A percentile compares a stretch with the other conserved stretches of the same genome.
These are phyloP conservation scores for Globicephala melas DNA, from an alignment of 2,113 vertebrate genomes.

Conservation along the genomic window DNA sequence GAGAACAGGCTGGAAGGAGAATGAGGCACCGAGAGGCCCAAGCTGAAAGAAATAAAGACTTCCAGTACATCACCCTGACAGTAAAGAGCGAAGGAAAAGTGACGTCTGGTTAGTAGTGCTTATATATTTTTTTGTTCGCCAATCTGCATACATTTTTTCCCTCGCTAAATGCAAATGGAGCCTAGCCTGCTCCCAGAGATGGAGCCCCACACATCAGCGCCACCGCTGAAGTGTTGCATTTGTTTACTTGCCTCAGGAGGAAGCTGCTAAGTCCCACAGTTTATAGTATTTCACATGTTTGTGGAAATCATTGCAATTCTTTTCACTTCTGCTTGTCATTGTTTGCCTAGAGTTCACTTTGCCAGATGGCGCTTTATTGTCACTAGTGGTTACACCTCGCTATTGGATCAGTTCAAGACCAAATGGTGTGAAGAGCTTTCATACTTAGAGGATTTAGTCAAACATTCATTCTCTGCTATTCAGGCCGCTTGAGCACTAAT, in stretches of 20 bases:
- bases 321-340: constrained; percentile 97
- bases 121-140: constrained; percentile 82
- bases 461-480: constrained; percentile 87
- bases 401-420: constrained; percentile 94
- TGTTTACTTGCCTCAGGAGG: constrained; percentile 93
- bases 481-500: constrained; percentile 80
- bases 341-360: constrained; percentile 95
- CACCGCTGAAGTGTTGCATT: constrained; percentile 78
- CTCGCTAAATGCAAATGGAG: constrained; percentile 78
- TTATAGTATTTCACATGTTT: constrained; percentile 97
- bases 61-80: constrained; percentile 99
- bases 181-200: constrained; percentile 56
- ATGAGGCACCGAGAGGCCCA: constrained; percentile 96
- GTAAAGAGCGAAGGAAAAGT: constrained; percentile 93
- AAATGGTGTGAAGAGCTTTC: constrained; percentile 96
- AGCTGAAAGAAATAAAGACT: constrained; percentile 99
- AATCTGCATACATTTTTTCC: constrained; percentile 81
- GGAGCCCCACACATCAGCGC: constrained; percentile 70
- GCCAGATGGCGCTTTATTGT: constrained; percentile 99
- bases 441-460: constrained; percentile 88
- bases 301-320: constrained; percentile 97
- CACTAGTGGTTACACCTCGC: constrained; percentile 96
- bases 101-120: constrained; percentile 91
- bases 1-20: constrained; percentile 97
- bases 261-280: constrained; percentile 94